Base-by-base conservation (phyloP, 2,888 invertebrate genomes). In the Drosophila neotestacea region DNA sequence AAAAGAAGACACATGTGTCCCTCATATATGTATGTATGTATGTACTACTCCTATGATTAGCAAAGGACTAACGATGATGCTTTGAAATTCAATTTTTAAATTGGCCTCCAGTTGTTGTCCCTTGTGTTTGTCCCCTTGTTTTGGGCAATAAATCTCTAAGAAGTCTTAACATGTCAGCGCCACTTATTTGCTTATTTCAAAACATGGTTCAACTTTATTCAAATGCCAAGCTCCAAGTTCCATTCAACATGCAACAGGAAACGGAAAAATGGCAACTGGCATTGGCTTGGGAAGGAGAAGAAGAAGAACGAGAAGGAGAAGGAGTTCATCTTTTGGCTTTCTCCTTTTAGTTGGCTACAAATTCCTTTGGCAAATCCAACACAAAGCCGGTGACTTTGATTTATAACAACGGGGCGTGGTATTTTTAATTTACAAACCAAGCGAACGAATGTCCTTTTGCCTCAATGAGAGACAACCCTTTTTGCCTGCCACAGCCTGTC, bases 341-440 rank as follows among this genome's bases (percentile, higher is more conserved):
- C 62, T 60, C 51, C 47, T 50, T 48, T 56, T 42, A 39, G 48
- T 66, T 73, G 59, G 56, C 63, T 66, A 85, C 90, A 85, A 85
- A 90, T 89, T 89, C 85, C 88, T 88, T 68, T 80, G 71, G 67
- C 66, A 85, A 87, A 89, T 87, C 82, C 73, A 67, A 54, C 71
- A 84, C 79, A 90, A 86, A 86, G 85, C 89, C 82, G 52, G 66
- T 65, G 84, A 88, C 90, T 83, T 89, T 87, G 87, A 87, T 87
- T 87, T 87, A 87, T 90, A 77, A 75, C 89, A 71, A 62, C 73
- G 73, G 88, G 76, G 76, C 72, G 76, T 89, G 80, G 73, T 71
- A 80, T 85, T 85, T 85, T 89, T 90, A 87, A 90, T 90, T 89
- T 88, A 81, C 76, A 68, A 73, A 41, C 62, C 61, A 51, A 70